Evolutionary conservation across 2,113 vertebrate genomes (phyloP).

Genomic region (Gila orcuttii): DNA sequence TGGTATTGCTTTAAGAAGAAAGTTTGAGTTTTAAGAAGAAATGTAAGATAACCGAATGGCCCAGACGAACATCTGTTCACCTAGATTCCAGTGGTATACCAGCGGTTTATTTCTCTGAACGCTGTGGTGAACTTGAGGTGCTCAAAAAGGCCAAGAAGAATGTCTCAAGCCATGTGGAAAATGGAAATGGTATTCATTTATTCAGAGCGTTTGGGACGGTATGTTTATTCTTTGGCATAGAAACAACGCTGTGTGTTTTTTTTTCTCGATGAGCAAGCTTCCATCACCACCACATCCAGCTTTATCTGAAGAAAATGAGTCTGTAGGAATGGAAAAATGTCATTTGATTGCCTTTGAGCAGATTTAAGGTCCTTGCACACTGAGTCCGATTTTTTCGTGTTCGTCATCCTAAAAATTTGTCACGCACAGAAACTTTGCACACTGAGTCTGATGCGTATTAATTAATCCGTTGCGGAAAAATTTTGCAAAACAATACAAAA

Average conservation of each 20-base stretch:
- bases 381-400: no score
- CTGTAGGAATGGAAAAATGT: not conserved
- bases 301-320: not conserved
- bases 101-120: not conserved
- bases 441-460: no score
- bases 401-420: no score
- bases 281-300: not conserved
- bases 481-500: no score
- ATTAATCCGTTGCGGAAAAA: no score
- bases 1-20: not conserved
- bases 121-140: not conserved
- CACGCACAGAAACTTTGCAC: no score
- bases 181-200: not conserved
- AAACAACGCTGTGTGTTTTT: not conserved
- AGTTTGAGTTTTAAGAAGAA: no score
- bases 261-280: not conserved
- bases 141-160: not conserved
- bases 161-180: not conserved
- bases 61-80: slow-evolving; percentile 24
- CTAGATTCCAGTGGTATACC: slow-evolving; percentile 5
- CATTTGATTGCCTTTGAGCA: not conserved
- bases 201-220: not conserved
- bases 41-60: not conserved
- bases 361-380: no score
- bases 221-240: slow-evolving; percentile 4